Percentiles rank a stretch among this genome's conserved stretches.
phyloP scores from a whole-genome alignment of 2,888 invertebrate genomes.

The Eupsilia transversa region DNA sequence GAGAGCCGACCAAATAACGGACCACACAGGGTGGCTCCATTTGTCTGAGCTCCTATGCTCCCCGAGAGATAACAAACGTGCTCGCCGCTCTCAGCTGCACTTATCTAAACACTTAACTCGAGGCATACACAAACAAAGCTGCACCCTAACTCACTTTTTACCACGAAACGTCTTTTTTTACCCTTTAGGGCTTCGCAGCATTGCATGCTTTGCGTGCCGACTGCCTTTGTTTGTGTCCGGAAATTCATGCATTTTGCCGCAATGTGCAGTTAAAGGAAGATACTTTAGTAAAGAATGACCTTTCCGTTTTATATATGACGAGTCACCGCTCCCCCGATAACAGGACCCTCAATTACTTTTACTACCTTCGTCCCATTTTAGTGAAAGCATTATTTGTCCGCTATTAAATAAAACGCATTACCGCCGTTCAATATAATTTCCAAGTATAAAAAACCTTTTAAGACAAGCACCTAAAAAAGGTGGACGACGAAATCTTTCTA shows the following conservation, averaged over 20 bases:
- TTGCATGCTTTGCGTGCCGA: conserved; percentile 85
- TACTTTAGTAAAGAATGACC: conserved; percentile 79
- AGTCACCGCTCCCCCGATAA: conserved; percentile 57
- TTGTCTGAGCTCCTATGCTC: conserved; percentile 84
- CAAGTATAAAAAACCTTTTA: conserved; percentile 81
- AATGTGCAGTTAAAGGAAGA: conserved; percentile 83
- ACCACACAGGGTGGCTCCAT: conserved; percentile 90
- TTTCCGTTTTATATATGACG: conserved; percentile 79
- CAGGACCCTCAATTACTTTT: conserved; percentile 53
- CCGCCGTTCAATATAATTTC: conserved; percentile 63
- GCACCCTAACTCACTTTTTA: conserved; percentile 88
- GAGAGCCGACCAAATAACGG: conserved; percentile 84
- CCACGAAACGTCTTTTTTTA: conserved; percentile 87
- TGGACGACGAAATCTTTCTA: conserved; percentile 86
- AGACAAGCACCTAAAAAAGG: conserved; percentile 83
- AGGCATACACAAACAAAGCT: conserved; percentile 89
- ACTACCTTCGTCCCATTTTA: conserved; percentile 52
- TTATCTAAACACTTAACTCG: conserved; percentile 90
- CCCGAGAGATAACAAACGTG: conserved; percentile 89
- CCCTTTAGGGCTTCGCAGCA: conserved; percentile 85
- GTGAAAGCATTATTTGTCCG: conserved; percentile 61
- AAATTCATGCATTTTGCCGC: conserved; percentile 87
- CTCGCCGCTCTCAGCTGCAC: conserved; percentile 86
- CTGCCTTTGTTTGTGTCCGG: conserved; percentile 85
- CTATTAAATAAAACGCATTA: conserved; percentile 64